A percentile compares a stretch with the other conserved stretches of the same genome.
phyloP scores from a whole-genome alignment of 2,888 invertebrate genomes.

The Thymelicus lineola region DNA sequence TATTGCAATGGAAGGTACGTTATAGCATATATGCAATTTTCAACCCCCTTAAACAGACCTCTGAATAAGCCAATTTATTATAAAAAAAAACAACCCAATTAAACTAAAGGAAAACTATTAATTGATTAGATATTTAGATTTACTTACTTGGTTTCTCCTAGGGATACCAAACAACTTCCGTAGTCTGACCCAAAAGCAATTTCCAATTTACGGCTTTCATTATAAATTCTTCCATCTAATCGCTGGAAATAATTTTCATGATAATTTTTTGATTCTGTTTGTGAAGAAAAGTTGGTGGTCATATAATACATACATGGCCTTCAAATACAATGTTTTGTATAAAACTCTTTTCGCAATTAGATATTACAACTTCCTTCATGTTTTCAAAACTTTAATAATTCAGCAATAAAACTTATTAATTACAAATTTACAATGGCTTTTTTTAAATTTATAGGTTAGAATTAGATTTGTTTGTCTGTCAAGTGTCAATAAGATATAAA shows the following conservation, averaged over 20 bases:
- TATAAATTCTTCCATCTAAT: conserved; percentile 90
- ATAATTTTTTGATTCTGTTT: neutral
- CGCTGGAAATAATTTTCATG: conserved; percentile 81
- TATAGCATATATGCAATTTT: too few relatives aligned
- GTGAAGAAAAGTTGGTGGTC: conserved; percentile 9
- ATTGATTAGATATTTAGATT: neutral
- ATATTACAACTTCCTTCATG: conserved; percentile 88
- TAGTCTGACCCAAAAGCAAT: conserved; percentile 93
- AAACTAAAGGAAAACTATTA: neutral
- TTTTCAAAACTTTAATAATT: conserved; percentile 34
- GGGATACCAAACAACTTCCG: conserved; percentile 91
- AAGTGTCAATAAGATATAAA: too few relatives aligned
- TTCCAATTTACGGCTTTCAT: conserved; percentile 89
- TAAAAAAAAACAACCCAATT: too few relatives aligned
- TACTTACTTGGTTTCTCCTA: conserved; percentile 91
- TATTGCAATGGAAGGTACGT: too few relatives aligned
- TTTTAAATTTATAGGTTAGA: neutral
- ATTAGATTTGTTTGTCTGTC: neutral
- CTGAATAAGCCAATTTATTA: too few relatives aligned
- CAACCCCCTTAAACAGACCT: too few relatives aligned
- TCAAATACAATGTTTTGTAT: conserved; percentile 87
- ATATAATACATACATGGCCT: conserved; percentile 83
- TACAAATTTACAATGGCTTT: too few relatives aligned
- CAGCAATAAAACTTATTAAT: too few relatives aligned
- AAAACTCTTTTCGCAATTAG: conserved; percentile 90